phyloP scores from a whole-genome alignment of 1,140 invertebrate species.

The Pseudomyrmex pallidus region DNA sequence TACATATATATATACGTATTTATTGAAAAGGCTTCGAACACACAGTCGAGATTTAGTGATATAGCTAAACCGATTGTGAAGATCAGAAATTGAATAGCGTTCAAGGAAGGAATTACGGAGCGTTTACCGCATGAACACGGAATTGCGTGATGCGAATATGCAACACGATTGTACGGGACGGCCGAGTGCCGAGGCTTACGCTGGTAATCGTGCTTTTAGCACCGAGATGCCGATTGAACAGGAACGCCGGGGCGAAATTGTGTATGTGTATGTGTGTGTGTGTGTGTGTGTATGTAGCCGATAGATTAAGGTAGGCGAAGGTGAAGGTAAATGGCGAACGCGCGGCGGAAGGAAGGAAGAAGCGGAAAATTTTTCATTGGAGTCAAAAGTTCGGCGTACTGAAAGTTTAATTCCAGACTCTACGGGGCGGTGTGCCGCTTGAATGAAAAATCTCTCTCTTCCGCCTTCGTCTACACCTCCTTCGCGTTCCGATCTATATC shows the following conservation, averaged over 20 bases:
- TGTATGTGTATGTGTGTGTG: too few species aligned
- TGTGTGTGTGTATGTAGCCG: not conserved
- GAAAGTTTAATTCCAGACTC: conserved; percentile 81
- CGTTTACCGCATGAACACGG: conserved; percentile 24
- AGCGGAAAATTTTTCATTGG: conserved; percentile 78
- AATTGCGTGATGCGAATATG: conserved; percentile 50
- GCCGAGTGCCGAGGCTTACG: conserved; percentile 34
- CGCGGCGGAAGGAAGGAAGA: conserved; percentile 51
- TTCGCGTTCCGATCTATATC: conserved; percentile 8
- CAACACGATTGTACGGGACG: conserved; percentile 45
- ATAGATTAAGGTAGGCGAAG: conserved; percentile 70
- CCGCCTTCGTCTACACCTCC: conserved; percentile 4
- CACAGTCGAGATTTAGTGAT: not conserved
- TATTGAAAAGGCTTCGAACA: not conserved
- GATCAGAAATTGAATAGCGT: conserved; percentile 49
- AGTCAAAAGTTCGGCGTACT: conserved; percentile 79
- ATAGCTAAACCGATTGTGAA: conserved; percentile 14
- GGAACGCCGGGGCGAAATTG: not conserved
- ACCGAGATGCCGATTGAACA: conserved; percentile 40
- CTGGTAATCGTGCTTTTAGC: conserved; percentile 47
- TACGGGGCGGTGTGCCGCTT: conserved; percentile 71
- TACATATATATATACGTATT: not conserved
- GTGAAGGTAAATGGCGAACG: conserved; percentile 56
- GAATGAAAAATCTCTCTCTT: conserved; percentile 79
- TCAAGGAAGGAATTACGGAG: conserved; percentile 45